Evolutionary conservation across 2,113 vertebrate species (phyloP).

Genomic region (Suricata suricatta): DNA sequence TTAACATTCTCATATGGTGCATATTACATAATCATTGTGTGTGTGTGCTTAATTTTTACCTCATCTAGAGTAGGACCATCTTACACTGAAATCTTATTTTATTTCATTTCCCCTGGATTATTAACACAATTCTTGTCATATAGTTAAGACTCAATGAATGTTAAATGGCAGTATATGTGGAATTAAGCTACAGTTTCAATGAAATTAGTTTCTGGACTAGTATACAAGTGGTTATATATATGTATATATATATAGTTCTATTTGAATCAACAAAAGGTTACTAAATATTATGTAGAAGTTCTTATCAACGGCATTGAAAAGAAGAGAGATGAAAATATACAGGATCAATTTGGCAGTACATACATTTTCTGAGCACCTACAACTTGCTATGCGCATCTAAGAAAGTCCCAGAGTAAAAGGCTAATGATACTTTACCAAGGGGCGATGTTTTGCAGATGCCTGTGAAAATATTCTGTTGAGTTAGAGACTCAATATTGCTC

Average conservation of each 20-base stretch:
- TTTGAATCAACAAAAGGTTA: not conserved
- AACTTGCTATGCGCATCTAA: not conserved
- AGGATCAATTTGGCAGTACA: not conserved
- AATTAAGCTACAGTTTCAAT: not conserved
- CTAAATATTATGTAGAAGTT: not conserved
- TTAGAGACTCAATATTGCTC: constrained; percentile 8
- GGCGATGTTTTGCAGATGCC: constrained; percentile 14
- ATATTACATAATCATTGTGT: not conserved
- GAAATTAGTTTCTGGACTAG: not conserved
- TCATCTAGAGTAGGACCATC: not conserved
- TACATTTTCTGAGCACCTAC: not conserved
- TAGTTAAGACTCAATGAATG: not conserved
- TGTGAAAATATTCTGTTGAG: constrained; percentile 42
- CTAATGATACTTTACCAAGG: not conserved
- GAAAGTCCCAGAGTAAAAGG: not conserved
- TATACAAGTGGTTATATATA: not conserved
- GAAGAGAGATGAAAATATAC: not conserved
- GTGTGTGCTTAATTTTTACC: not conserved
- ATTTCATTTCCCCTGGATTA: not conserved
- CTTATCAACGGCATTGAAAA: not conserved
- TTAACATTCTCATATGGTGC: not conserved
- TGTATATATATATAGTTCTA: not conserved
- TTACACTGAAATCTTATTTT: not conserved
- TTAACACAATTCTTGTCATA: not conserved
- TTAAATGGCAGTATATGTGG: not conserved